phyloP scores from a whole-genome alignment of 2,888 invertebrate species.

The Ennomos erosarius region DNA sequence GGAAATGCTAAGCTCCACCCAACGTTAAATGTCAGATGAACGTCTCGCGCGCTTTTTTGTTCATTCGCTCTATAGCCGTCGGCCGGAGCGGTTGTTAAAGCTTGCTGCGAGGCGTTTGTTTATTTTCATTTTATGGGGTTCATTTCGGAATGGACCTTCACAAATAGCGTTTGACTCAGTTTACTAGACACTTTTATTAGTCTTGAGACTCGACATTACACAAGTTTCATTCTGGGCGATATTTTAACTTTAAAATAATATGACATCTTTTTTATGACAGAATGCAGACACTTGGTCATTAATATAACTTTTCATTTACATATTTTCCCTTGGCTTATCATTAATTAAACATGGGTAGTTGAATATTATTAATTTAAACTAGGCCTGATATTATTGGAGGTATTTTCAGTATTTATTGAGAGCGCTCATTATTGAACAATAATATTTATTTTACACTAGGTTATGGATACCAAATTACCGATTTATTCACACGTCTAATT shows the following conservation, averaged over 20 bases:
- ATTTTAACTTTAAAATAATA: constrained; percentile 13
- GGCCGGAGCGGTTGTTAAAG: constrained; percentile 52
- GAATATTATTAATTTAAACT: too few relatives aligned
- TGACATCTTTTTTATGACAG: constrained; percentile 12
- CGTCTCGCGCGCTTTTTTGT: constrained; percentile 72
- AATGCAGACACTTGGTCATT: constrained; percentile 11
- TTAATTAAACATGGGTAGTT: not conserved
- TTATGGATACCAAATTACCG: too few relatives aligned
- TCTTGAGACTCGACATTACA: constrained; percentile 19
- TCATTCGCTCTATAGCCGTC: constrained; percentile 73
- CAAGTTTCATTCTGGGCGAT: constrained; percentile 13
- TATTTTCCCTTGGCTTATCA: constrained; percentile 7
- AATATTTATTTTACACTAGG: too few relatives aligned
- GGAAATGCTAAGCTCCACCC: constrained; percentile 72
- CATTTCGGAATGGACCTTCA: constrained; percentile 18
- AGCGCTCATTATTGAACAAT: too few relatives aligned
- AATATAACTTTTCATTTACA: constrained; percentile 15
- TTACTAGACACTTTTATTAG: constrained; percentile 25
- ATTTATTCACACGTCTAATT: too few relatives aligned
- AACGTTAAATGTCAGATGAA: constrained; percentile 73
- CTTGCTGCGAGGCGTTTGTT: constrained; percentile 29
- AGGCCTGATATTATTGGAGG: too few relatives aligned
- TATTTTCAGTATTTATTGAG: too few relatives aligned
- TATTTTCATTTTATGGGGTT: constrained; percentile 28
- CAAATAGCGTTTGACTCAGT: constrained; percentile 15